Conservation (phyloP, 2,113 vertebrate genomes). For the Tachycineta bicolor region DNA sequence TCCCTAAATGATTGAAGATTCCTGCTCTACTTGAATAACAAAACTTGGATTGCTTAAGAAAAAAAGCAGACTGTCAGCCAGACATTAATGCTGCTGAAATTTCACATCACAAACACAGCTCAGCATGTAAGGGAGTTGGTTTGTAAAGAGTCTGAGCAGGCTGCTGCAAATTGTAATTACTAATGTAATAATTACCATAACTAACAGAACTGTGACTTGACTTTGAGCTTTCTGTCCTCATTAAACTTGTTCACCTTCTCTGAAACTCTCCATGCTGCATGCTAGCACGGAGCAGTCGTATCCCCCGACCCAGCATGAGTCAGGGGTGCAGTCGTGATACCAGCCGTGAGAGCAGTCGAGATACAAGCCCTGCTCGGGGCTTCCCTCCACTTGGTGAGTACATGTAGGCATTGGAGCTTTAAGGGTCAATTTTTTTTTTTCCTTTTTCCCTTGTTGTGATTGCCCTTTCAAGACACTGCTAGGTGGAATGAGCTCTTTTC, state of each 20-base stretch:
- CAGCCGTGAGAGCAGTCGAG: conserved; percentile 99
- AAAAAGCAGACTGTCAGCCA: conserved; percentile 16
- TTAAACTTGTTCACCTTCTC: conserved; percentile 94
- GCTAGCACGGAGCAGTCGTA: conserved; percentile 99
- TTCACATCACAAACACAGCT: conserved; percentile 5
- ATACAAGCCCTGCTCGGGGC: conserved; percentile 98
- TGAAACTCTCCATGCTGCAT: conserved; percentile 95
- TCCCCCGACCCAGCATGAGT: conserved; percentile 99
- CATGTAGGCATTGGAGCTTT: conserved; percentile 69
- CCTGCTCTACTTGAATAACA: conserved; percentile 43
- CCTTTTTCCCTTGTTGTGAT: conserved; percentile 29
- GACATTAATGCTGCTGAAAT: neutral
- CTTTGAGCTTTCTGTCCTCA: conserved; percentile 85
- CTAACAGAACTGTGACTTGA: conserved; percentile 78
- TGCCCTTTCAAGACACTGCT: conserved; percentile 51
- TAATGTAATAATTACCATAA: conserved; percentile 72
- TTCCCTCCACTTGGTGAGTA: conserved; percentile 98
- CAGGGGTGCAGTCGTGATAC: conserved; percentile 99
- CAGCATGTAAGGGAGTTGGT: conserved; percentile 12
- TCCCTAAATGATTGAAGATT: conserved; percentile 30
- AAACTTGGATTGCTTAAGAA: conserved; percentile 28
- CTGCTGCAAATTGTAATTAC: conserved; percentile 53
- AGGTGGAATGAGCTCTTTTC: conserved; percentile 69
- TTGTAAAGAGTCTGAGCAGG: conserved; percentile 19
- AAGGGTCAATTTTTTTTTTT: conserved; percentile 50